These are phyloP conservation scores for Lampris megalopsis DNA, from an alignment of 2,113 vertebrate species.

Conservation along the genomic window DNA sequence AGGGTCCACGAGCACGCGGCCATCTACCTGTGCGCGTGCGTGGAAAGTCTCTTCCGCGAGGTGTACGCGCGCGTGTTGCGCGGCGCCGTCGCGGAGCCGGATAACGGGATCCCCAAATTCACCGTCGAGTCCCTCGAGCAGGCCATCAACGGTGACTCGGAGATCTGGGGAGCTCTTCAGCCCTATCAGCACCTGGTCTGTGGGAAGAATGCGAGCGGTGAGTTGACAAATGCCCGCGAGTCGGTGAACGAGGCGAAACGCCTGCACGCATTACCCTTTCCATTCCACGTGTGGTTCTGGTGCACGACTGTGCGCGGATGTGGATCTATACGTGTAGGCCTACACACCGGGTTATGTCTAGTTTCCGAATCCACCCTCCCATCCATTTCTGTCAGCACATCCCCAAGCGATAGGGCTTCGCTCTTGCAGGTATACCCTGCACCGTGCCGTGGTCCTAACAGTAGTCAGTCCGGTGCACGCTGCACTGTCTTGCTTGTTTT, in stretches of 20 bases:
- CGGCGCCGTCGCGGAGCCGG: slow-evolving; percentile 78
- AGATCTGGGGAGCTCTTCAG: slow-evolving; percentile 93
- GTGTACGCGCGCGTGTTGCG: slow-evolving; percentile 87
- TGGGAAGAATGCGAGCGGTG: slow-evolving; percentile 93
- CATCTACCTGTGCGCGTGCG: slow-evolving; percentile 94
- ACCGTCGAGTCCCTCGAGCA: slow-evolving; percentile 91
- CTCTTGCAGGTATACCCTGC: too few species aligned
- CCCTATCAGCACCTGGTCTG: slow-evolving; percentile 93
- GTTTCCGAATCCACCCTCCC: too few species aligned
- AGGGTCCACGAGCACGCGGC: slow-evolving; percentile 96
- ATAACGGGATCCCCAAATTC: slow-evolving; percentile 88
- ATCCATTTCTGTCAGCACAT: too few species aligned
- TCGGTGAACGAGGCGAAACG: slow-evolving; percentile 23
- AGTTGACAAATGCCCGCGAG: slow-evolving; percentile 71
- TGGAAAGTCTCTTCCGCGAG: slow-evolving; percentile 94
- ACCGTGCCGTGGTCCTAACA: too few species aligned
- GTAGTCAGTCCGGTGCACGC: neutral
- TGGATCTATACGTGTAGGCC: too few species aligned
- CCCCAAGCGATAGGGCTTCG: too few species aligned
- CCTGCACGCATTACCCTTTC: neutral
- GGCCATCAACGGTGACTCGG: slow-evolving; percentile 90
- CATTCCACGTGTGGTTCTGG: too few species aligned
- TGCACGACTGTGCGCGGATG: too few species aligned
- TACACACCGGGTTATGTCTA: too few species aligned
- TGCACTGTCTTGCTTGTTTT: neutral